These are phyloP conservation scores for Pristiophorus japonicus DNA, from an alignment of 2,113 vertebrate species.

Conservation along the genomic window DNA sequence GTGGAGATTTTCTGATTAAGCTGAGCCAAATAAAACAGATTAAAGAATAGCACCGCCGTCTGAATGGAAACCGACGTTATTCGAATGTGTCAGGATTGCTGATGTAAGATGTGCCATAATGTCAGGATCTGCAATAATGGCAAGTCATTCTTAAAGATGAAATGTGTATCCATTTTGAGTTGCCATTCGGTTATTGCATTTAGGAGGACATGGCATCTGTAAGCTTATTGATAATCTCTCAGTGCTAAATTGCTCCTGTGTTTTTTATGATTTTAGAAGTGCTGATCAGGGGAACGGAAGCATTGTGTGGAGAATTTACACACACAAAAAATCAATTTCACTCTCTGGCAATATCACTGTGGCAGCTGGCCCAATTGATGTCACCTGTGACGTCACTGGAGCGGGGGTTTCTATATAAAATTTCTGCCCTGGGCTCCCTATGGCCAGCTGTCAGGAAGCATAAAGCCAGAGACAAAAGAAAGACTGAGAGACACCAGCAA, in stretches of 20 bases:
- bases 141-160: background rate
- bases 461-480: background rate
- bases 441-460: background rate
- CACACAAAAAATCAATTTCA: background rate
- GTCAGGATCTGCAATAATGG: too few species aligned
- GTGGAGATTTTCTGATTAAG: background rate
- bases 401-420: background rate
- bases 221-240: background rate
- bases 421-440: background rate
- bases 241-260: background rate
- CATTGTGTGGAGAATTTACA: background rate
- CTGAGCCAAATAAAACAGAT: background rate
- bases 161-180: background rate
- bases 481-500: conserved; percentile 3
- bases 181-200: background rate
- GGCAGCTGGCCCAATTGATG: background rate
- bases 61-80: background rate
- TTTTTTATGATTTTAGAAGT: too few species aligned
- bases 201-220: background rate
- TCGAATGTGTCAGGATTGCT: background rate
- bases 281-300: too few species aligned
- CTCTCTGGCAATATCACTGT: background rate
- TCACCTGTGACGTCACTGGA: background rate
- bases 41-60: background rate
- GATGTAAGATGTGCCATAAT: background rate